These are phyloP conservation scores for Subacronicta megacephala DNA, from an alignment of 2,888 invertebrate genomes.

Conservation along the genomic window DNA sequence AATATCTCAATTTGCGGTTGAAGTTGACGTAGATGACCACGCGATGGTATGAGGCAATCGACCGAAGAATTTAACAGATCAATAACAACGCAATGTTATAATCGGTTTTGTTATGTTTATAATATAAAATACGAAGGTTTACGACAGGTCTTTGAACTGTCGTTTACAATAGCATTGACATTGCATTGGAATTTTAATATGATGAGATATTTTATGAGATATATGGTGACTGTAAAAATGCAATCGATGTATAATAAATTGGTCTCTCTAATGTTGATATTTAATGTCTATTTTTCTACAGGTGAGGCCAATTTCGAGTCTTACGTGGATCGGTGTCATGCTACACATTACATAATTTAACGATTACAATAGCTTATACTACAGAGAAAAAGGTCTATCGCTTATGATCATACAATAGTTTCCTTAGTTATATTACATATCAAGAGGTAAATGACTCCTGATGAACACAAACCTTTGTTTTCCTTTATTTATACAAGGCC, in stretches of 20 bases:
- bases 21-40: constrained; percentile 49
- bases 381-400: neutral
- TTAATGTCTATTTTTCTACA: constrained; percentile 18
- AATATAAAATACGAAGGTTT: constrained; percentile 47
- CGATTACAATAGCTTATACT: constrained; percentile 24
- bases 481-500: too few species aligned
- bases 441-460: neutral
- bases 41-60: constrained; percentile 35
- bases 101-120: constrained; percentile 39
- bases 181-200: constrained; percentile 52
- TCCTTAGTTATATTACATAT: constrained; percentile 14
- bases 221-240: constrained; percentile 34
- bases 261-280: constrained; percentile 28
- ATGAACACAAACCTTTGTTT: neutral
- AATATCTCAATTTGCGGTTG: constrained; percentile 69
- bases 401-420: constrained; percentile 18
- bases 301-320: constrained; percentile 17
- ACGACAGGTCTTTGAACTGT: constrained; percentile 39
- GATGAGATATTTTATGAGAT: constrained; percentile 41
- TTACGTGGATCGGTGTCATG: constrained; percentile 21
- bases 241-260: constrained; percentile 41
- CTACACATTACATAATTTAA: constrained; percentile 9
- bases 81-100: constrained; percentile 43
- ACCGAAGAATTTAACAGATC: constrained; percentile 45
- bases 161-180: constrained; percentile 45